Evolutionary conservation across 2,888 invertebrate genomes (phyloP).

Genomic region (Protodeltote pygarga): DNA sequence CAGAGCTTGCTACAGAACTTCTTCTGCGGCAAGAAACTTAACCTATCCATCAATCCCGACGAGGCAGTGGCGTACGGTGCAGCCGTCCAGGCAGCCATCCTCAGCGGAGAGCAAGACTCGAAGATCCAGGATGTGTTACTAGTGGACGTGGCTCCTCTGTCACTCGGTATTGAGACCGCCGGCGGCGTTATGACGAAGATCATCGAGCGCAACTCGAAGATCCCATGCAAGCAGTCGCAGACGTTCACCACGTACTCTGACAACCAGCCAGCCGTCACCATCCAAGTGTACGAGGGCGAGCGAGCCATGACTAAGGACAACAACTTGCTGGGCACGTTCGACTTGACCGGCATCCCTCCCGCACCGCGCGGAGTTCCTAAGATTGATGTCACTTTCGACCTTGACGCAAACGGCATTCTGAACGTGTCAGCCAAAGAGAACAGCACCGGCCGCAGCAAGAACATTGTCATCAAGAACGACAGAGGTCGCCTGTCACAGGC

Average conservation of each 20-base stretch:
- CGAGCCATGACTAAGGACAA: slow-evolving; percentile 94
- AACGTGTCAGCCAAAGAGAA: slow-evolving; percentile 93
- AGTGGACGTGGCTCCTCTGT: slow-evolving; percentile 89
- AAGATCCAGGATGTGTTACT: slow-evolving; percentile 90
- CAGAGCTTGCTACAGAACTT: slow-evolving; percentile 91
- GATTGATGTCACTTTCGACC: slow-evolving; percentile 91
- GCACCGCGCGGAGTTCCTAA: slow-evolving; percentile 90
- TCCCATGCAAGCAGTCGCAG: slow-evolving; percentile 91
- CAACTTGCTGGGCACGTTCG: slow-evolving; percentile 89
- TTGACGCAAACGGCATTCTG: slow-evolving; percentile 93
- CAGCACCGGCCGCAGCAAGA: slow-evolving; percentile 89
- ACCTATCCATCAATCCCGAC: slow-evolving; percentile 92
- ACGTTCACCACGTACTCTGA: slow-evolving; percentile 93
- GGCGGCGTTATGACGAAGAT: slow-evolving; percentile 94
- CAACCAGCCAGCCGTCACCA: slow-evolving; percentile 92
- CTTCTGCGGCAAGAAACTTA: slow-evolving; percentile 91
- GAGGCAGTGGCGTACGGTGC: slow-evolving; percentile 94
- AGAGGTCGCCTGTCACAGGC: slow-evolving; percentile 93
- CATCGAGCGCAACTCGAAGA: slow-evolving; percentile 90
- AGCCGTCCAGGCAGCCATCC: slow-evolving; percentile 91
- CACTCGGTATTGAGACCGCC: slow-evolving; percentile 92
- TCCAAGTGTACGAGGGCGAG: slow-evolving; percentile 92
- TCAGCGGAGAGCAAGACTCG: slow-evolving; percentile 90
- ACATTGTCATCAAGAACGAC: slow-evolving; percentile 94
- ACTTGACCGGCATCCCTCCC: slow-evolving; percentile 90